Evolutionary conservation across 1,140 invertebrate species (phyloP).

Genomic region (Cydia amplana): DNA sequence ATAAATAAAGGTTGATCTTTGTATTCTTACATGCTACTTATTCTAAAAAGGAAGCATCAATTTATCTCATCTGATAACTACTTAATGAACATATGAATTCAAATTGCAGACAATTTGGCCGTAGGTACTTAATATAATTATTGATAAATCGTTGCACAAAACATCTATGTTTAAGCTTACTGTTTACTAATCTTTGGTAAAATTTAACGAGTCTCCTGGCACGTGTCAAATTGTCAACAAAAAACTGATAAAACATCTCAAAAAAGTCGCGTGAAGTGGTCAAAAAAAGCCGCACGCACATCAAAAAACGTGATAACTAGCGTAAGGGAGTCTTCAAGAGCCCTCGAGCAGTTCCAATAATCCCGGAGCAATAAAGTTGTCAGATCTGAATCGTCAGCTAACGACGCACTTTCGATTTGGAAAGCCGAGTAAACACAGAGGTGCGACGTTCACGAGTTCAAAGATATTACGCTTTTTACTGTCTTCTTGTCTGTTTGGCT

Average conservation of each 20-base stretch:
- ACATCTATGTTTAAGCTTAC: no score
- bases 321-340: slow-evolving; percentile 67
- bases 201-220: not conserved
- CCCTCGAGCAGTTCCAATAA: slow-evolving; percentile 62
- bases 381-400: slow-evolving; percentile 64
- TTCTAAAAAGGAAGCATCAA: no score
- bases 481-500: slow-evolving; percentile 24
- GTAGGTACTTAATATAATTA: no score
- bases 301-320: slow-evolving; percentile 75
- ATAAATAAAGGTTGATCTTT: no score
- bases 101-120: no score
- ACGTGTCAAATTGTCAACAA: slow-evolving; percentile 3
- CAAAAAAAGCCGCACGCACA: slow-evolving; percentile 61
- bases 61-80: no score
- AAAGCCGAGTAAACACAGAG: slow-evolving; percentile 59
- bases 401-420: slow-evolving; percentile 64
- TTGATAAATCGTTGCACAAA: no score
- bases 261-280: slow-evolving; percentile 52
- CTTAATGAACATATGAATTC: no score
- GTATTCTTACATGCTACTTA: no score
- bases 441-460: slow-evolving; percentile 33
- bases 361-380: slow-evolving; percentile 70
- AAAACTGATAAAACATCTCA: slow-evolving; percentile 35
- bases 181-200: no score
- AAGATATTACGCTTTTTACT: slow-evolving; percentile 23